Evolutionary conservation across 2,888 invertebrate genomes (phyloP).

Genomic region (Aleiodes alternator): DNA sequence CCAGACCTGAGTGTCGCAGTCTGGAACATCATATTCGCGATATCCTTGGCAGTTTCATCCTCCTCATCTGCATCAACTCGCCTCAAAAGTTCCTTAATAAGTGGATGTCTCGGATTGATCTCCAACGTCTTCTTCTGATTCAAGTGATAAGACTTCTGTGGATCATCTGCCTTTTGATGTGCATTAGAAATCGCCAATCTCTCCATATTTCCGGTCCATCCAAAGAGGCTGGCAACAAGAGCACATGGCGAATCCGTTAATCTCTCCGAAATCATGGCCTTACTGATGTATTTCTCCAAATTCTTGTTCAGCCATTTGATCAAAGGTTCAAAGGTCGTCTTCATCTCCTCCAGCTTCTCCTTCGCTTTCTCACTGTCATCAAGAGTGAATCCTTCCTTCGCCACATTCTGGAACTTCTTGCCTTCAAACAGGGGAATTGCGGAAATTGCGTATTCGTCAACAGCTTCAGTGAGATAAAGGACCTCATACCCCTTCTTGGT

Average conservation of each 20-base stretch:
- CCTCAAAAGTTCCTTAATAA: conserved; percentile 92
- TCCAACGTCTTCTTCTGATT: conserved; percentile 98
- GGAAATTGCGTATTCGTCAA: conserved; percentile 98
- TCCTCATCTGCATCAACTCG: conserved; percentile 87
- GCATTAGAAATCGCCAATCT: conserved; percentile 96
- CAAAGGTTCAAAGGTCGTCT: conserved; percentile 90
- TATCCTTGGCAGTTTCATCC: conserved; percentile 87
- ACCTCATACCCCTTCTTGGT: conserved; percentile 96
- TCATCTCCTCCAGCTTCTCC: conserved; percentile 86
- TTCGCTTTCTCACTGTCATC: conserved; percentile 82
- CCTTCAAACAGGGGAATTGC: conserved; percentile 98
- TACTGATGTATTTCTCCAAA: conserved; percentile 85
- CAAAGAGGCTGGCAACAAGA: conserved; percentile 96
- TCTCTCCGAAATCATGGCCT: conserved; percentile 91
- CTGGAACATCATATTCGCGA: conserved; percentile 92
- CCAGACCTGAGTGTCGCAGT: conserved; percentile 96
- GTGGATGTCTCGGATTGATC: conserved; percentile 97
- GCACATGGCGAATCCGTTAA: conserved; percentile 96
- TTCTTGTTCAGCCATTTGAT: conserved; percentile 92
- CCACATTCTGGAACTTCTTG: conserved; percentile 99
- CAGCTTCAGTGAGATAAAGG: conserved; percentile 94
- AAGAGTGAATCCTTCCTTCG: conserved; percentile 96
- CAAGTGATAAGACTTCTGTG: conserved; percentile 91
- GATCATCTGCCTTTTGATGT: conserved; percentile 96
- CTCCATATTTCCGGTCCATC: conserved; percentile 99